phyloP scores from a whole-genome alignment of 2,888 invertebrate species.

The Aphelenchoides bicaudatus region DNA sequence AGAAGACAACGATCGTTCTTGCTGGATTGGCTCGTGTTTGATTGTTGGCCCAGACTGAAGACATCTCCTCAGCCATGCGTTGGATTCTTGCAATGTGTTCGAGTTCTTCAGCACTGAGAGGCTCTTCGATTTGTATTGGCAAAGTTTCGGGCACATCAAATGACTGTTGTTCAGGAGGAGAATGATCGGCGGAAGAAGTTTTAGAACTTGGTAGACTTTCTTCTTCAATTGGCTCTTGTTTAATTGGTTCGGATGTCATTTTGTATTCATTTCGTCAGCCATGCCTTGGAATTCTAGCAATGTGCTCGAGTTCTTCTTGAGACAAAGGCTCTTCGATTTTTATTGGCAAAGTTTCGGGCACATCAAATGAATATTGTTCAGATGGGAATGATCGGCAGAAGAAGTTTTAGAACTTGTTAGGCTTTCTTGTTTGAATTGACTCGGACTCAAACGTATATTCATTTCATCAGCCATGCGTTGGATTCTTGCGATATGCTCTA shows the following conservation, averaged over 20 bases:
- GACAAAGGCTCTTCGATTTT: not conserved
- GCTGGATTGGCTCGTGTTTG: too few relatives aligned
- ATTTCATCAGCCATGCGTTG: conserved; percentile 24
- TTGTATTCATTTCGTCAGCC: conserved; percentile 21
- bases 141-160: not conserved
- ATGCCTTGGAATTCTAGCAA: conserved; percentile 5
- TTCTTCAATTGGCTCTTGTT: too few relatives aligned
- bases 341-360: not conserved
- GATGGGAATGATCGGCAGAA: too few relatives aligned
- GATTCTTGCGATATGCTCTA: conserved; percentile 32
- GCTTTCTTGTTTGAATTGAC: not conserved
- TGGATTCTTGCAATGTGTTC: conserved; percentile 32
- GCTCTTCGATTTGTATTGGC: not conserved
- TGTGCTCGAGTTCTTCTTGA: conserved; percentile 1
- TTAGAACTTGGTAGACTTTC: not conserved
- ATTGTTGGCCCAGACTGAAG: conserved; percentile 12
- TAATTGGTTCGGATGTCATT: not conserved
- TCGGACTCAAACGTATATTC: not conserved
- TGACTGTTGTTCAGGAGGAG: not conserved
- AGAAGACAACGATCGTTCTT: too few relatives aligned
- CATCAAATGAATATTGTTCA: not conserved
- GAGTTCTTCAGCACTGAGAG: conserved; percentile 25
- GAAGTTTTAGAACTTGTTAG: not conserved
- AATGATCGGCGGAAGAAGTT: too few relatives aligned
- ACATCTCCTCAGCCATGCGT: conserved; percentile 27